Conservation (phyloP, 2,888 invertebrate genomes). For the Euclidia mi region DNA sequence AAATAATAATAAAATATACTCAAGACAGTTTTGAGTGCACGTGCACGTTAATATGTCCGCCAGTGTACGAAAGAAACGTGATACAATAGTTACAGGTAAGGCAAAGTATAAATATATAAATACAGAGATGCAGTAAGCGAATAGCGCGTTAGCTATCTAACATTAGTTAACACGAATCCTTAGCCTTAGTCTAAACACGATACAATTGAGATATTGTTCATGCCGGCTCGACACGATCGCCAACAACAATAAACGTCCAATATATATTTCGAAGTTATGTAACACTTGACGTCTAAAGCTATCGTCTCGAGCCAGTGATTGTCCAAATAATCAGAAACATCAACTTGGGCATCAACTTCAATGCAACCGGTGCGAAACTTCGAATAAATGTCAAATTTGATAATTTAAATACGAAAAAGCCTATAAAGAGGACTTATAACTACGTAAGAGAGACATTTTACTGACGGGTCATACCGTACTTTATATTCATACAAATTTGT, state of each 20-base stretch:
- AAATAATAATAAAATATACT: conserved; percentile 65
- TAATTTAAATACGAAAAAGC: conserved; percentile 61
- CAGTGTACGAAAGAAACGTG: conserved; percentile 46
- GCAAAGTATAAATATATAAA: conserved; percentile 69
- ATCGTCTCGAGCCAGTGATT: conserved; percentile 48
- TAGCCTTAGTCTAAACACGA: conserved; percentile 85
- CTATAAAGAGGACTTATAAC: conserved; percentile 64
- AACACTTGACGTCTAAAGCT: conserved; percentile 24
- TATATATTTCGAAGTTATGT: conserved; percentile 12
- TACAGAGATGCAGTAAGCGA: conserved; percentile 80
- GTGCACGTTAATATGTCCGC: conserved; percentile 25
- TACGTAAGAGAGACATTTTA: conserved; percentile 65
- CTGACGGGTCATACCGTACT: conserved; percentile 51
- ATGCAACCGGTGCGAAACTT: conserved; percentile 70
- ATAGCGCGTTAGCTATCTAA: conserved; percentile 84
- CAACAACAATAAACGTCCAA: conserved; percentile 1
- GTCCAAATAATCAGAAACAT: conserved; percentile 63
- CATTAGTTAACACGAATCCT: conserved; percentile 87
- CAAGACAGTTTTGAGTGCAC: conserved; percentile 36
- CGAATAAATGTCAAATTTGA: conserved; percentile 66
- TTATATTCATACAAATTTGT: conserved; percentile 48
- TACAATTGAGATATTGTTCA: conserved; percentile 60
- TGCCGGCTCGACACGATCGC: conserved; percentile 37
- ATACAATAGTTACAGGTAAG: conserved; percentile 57
- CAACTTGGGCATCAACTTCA: conserved; percentile 66